A percentile compares a stretch with the other conserved stretches of the same genome.
Conservation (phyloP, 2,797 vertebrate species). For the Pangasius macronema region DNA sequence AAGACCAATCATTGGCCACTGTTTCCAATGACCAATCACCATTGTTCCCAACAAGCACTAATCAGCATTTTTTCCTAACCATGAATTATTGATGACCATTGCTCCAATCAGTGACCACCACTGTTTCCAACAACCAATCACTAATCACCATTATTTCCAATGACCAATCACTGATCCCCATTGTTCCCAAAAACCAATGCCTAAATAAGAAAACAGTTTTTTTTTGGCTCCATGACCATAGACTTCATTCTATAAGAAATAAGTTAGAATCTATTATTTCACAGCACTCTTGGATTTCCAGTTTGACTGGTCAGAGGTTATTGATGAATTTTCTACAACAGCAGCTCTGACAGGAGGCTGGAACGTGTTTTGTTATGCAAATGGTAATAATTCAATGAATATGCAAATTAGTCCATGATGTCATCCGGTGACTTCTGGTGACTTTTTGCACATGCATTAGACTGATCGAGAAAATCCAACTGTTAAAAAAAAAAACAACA, state of each 20-base stretch:
- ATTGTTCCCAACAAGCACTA: not conserved
- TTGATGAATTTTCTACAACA: not conserved
- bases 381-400: not conserved
- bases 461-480: not conserved
- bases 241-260: not conserved
- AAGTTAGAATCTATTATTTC: not conserved
- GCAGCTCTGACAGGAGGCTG: not conserved
- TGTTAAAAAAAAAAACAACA: not conserved
- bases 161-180: not conserved
- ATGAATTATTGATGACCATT: not conserved
- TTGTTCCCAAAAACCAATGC: too few species aligned
- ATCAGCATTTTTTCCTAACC: not conserved
- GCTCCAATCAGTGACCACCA: not conserved
- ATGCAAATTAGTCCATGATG: not conserved
- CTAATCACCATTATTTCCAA: not conserved
- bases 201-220: not conserved
- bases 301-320: not conserved
- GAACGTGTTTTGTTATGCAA: not conserved
- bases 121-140: not conserved
- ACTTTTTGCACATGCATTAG: not conserved
- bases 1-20: not conserved
- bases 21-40: not conserved
- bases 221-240: not conserved
- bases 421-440: not conserved
- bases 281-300: not conserved